Evolutionary conservation across 1,140 invertebrate species (phyloP).

Genomic region (Drosophila quadrilineata): DNA sequence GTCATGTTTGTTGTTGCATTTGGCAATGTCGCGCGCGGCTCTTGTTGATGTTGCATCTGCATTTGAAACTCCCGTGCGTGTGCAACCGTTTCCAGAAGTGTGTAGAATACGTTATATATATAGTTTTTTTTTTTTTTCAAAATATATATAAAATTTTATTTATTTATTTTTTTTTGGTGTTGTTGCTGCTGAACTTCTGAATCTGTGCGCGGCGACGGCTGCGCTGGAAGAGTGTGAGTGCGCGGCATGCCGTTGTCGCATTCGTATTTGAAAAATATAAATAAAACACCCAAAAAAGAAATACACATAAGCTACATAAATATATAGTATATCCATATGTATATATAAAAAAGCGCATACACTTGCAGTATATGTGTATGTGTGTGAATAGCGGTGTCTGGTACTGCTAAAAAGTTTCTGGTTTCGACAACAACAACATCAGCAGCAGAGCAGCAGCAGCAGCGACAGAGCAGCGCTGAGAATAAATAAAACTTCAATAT

Average conservation of each 20-base stretch:
- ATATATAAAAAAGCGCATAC: background rate
- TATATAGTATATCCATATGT: conserved; percentile 12
- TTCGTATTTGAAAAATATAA: conserved; percentile 33
- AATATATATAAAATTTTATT: background rate
- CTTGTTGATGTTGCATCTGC: conserved; percentile 30
- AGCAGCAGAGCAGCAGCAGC: conserved; percentile 2
- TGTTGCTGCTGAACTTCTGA: background rate
- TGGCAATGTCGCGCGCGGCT: conserved; percentile 20
- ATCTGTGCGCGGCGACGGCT: background rate
- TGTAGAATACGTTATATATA: background rate
- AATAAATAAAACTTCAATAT: conserved; percentile 50
- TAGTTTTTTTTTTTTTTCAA: conserved; percentile 10
- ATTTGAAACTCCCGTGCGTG: conserved; percentile 9
- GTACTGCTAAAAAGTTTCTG: conserved; percentile 48
- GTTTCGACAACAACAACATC: conserved; percentile 37
- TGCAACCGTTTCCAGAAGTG: conserved; percentile 2
- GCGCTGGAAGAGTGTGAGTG: conserved; percentile 3
- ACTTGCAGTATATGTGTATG: conserved; percentile 3
- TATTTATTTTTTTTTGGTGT: conserved; percentile 13
- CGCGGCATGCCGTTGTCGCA: conserved; percentile 6
- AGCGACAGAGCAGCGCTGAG: conserved; percentile 22
- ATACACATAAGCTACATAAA: background rate
- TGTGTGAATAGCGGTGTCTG: conserved; percentile 34
- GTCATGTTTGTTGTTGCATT: conserved; percentile 32
- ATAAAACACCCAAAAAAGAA: conserved; percentile 26